phyloP scores from a whole-genome alignment of 1,140 invertebrate species.

The Phthorimaea operculella region DNA sequence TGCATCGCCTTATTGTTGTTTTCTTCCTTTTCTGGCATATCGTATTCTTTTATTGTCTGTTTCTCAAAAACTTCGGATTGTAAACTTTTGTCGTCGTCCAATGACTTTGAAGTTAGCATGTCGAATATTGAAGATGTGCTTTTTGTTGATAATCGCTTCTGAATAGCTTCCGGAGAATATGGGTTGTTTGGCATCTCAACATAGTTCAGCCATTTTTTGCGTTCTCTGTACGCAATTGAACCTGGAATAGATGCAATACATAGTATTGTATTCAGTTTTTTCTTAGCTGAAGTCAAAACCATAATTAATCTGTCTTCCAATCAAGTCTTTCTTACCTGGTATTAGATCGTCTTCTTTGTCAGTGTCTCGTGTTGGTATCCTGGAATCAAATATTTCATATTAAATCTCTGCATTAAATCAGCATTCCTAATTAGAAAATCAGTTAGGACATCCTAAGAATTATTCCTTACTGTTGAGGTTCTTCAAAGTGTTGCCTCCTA shows the following conservation, averaged over 20 bases:
- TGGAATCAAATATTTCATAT: conserved; percentile 23
- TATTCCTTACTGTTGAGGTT: conserved; percentile 27
- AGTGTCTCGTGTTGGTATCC: conserved; percentile 28
- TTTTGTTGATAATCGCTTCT: conserved; percentile 71
- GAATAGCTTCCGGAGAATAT: conserved; percentile 87
- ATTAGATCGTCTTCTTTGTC: conserved; percentile 45
- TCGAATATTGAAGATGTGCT: conserved; percentile 58
- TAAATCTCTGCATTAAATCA: too few species aligned
- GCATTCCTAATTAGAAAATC: too few species aligned
- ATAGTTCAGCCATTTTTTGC: conserved; percentile 88
- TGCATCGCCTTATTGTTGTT: neutral
- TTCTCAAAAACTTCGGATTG: conserved; percentile 30
- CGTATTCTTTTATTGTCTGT: conserved; percentile 25
- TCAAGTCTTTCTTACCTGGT: conserved; percentile 55
- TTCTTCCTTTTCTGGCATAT: conserved; percentile 15
- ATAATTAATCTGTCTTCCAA: too few species aligned
- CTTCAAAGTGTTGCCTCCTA: conserved; percentile 53
- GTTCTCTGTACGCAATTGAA: conserved; percentile 87
- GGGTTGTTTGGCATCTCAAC: conserved; percentile 87
- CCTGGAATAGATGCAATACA: conserved; percentile 66
- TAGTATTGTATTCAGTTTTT: neutral
- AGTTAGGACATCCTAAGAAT: too few species aligned
- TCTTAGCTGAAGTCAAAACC: too few species aligned
- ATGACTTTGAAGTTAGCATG: conserved; percentile 58
- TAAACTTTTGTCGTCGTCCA: conserved; percentile 29